Conservation (phyloP, 2,113 vertebrate genomes). For the Sapajus apella region DNA sequence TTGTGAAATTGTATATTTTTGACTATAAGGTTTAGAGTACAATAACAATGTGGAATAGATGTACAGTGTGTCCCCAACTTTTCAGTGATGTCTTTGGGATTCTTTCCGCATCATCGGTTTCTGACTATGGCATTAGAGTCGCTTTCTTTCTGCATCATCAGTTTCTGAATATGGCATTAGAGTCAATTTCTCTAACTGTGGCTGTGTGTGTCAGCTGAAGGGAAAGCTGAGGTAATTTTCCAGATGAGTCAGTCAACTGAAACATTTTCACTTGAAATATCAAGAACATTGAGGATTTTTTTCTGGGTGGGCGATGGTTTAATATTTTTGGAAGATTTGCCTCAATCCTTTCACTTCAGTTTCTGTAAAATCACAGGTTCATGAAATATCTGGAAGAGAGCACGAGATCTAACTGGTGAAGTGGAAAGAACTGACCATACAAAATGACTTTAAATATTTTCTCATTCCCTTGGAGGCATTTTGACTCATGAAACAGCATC, state of each 20-base stretch:
- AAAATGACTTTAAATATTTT: not conserved
- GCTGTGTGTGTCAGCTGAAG: not conserved
- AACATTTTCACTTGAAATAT: constrained; percentile 17
- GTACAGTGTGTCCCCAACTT: not conserved
- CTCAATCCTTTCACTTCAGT: not conserved
- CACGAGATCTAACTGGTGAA: not conserved
- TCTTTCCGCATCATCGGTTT: not conserved
- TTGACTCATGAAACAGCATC: not conserved
- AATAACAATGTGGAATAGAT: not conserved
- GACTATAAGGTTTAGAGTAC: not conserved
- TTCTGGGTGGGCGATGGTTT: not conserved
- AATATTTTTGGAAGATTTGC: not conserved
- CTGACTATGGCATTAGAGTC: not conserved
- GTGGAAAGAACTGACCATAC: not conserved
- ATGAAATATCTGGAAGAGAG: not conserved
- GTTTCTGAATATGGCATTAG: not conserved
- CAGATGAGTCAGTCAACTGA: not conserved
- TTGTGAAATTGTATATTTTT: constrained; percentile 14
- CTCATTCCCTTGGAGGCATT: not conserved
- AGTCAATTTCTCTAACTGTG: not conserved
- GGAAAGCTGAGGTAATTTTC: not conserved
- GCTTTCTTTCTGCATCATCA: not conserved
- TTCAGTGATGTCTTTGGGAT: not conserved
- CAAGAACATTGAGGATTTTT: not conserved
- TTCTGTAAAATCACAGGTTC: not conserved